phyloP scores from a whole-genome alignment of 2,888 invertebrate species.

The Syritta pipiens region DNA sequence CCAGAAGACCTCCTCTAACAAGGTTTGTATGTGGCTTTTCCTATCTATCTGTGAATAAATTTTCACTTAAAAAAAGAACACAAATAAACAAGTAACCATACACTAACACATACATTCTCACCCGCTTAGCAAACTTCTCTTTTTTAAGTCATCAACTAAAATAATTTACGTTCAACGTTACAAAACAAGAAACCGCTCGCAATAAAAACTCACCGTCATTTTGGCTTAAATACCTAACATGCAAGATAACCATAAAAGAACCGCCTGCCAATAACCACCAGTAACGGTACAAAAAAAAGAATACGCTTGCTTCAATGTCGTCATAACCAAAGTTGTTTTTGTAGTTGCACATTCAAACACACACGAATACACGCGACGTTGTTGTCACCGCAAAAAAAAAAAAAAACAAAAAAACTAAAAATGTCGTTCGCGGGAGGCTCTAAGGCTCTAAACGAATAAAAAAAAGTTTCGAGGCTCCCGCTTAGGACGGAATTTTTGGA shows the following conservation, averaged over 20 bases:
- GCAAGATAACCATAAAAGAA: constrained; percentile 57
- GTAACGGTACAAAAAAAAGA: constrained; percentile 14
- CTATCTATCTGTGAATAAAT: too few species aligned
- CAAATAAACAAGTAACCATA: too few species aligned
- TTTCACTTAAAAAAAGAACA: too few species aligned
- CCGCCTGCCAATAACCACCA: constrained; percentile 2
- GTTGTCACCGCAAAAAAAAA: constrained; percentile 17
- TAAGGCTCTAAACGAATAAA: too few species aligned
- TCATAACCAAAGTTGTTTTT: constrained; percentile 58
- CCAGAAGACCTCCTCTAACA: too few species aligned
- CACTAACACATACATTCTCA: constrained; percentile 74
- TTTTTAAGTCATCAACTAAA: constrained; percentile 72
- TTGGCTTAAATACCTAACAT: constrained; percentile 56
- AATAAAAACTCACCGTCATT: constrained; percentile 34
- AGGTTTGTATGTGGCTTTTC: too few species aligned
- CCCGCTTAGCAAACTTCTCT: constrained; percentile 73
- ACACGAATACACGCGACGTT: not conserved
- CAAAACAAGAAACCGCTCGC: constrained; percentile 35
- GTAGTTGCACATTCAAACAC: constrained; percentile 4
- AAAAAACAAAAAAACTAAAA: not conserved
- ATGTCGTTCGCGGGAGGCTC: too few species aligned
- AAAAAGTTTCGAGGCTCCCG: constrained; percentile 23
- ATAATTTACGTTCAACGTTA: constrained; percentile 70
- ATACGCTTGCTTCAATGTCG: constrained; percentile 67
- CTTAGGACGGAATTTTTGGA: too few species aligned